Evolutionary conservation across 2,113 vertebrate species (phyloP).

Genomic region (Alligator mississippiensis): DNA sequence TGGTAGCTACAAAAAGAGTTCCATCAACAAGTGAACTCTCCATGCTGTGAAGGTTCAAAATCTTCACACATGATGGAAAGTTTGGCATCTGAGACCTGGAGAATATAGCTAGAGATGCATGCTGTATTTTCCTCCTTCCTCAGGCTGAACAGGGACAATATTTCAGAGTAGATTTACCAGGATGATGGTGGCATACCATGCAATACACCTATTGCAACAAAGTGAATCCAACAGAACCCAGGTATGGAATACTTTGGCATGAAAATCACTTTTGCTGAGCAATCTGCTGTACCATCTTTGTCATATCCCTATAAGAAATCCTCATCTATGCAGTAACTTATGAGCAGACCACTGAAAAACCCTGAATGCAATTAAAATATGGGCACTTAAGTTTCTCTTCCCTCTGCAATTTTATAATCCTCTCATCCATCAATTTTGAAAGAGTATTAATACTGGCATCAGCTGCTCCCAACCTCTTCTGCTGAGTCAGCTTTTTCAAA

Average conservation of each 20-base stretch:
- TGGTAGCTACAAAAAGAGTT: neutral
- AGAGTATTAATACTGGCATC: constrained; percentile 72
- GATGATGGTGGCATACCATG: neutral
- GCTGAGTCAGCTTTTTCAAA: constrained; percentile 60
- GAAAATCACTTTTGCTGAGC: neutral
- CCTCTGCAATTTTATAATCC: constrained; percentile 66
- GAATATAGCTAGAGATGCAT: neutral
- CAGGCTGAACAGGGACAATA: neutral
- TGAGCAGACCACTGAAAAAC: constrained; percentile 33
- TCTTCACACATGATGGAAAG: rapidly evolving
- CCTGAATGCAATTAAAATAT: constrained; percentile 65
- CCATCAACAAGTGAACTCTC: neutral
- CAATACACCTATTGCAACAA: neutral
- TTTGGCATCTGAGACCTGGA: neutral
- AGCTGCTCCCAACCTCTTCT: constrained; percentile 53
- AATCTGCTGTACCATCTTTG: neutral
- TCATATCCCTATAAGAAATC: neutral
- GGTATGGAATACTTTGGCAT: constrained; percentile 15
- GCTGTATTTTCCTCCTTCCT: neutral
- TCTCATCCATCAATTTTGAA: constrained; percentile 70
- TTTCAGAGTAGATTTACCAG: constrained; percentile 31
- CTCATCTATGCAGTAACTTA: neutral
- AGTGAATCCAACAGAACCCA: constrained; percentile 14
- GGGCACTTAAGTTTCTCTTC: constrained; percentile 44
- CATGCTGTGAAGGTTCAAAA: neutral